Percentiles rank a stretch among this genome's conserved stretches.
These are phyloP conservation scores for Ephydatia muelleri DNA, from an alignment of 37 sponge, comb jelly and placozoan genomes.

Conservation along the genomic window DNA sequence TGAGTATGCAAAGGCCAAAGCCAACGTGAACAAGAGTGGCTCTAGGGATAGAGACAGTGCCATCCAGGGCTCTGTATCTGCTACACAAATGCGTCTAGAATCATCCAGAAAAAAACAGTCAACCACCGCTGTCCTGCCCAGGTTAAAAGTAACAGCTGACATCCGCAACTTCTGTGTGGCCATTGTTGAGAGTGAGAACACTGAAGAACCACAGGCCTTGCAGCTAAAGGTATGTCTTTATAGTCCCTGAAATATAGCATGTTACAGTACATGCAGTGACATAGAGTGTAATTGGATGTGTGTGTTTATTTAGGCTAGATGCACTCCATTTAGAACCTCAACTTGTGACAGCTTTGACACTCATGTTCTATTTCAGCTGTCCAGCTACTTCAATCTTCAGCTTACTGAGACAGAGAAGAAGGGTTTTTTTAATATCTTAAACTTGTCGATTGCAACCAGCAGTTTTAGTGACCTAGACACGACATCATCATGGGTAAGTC, in stretches of 20 bases:
- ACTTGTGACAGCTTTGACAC: no score
- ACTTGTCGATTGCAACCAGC: slow-evolving; percentile 45
- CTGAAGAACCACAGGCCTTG: slow-evolving; percentile 21
- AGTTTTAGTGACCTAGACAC: slow-evolving; percentile 47
- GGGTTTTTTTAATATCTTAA: slow-evolving; percentile 16
- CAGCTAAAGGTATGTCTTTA: no score
- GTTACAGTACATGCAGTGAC: no score
- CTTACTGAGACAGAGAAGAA: slow-evolving; percentile 43
- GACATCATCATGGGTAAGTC: slow-evolving; percentile 50
- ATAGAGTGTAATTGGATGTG: no score
- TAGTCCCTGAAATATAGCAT: no score
- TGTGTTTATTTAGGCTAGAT: no score
- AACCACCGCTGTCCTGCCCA: neutral
- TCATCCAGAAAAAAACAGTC: neutral
- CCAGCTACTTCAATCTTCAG: slow-evolving; percentile 29
- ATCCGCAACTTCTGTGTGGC: slow-evolving; percentile 58
- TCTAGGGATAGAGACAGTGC: neutral
- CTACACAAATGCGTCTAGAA: neutral
- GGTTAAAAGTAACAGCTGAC: slow-evolving; percentile 45
- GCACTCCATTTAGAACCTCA: no score
- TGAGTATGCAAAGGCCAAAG: neutral
- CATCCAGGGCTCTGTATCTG: neutral
- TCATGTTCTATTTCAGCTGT: neutral
- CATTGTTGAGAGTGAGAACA: slow-evolving; percentile 50
- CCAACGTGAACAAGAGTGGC: neutral